Evolutionary conservation across 2,113 vertebrate species (phyloP).

Genomic region (Gobiocypris rarus): DNA sequence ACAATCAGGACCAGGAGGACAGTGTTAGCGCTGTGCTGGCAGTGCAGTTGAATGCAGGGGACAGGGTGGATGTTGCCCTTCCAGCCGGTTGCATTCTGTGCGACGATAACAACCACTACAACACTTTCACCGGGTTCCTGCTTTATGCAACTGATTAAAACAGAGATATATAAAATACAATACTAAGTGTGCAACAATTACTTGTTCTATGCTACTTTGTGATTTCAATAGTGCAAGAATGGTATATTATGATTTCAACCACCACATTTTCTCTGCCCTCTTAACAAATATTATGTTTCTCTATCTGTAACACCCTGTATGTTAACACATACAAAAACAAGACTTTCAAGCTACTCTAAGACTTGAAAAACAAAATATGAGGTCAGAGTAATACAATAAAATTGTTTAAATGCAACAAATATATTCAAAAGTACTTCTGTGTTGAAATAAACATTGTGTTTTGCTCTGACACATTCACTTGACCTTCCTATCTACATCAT

Average conservation of each 20-base stretch:
- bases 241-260: not conserved
- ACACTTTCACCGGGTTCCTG: slow-evolving; percentile 76
- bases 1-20: slow-evolving; percentile 69
- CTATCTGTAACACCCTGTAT: not conserved
- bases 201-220: not conserved
- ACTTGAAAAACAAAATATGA: not conserved
- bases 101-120: slow-evolving; percentile 66
- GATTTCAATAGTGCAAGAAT: not conserved
- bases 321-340: not conserved
- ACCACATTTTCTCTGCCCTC: not conserved
- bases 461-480: not conserved
- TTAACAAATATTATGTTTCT: not conserved
- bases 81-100: slow-evolving; percentile 62
- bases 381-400: not conserved
- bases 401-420: not conserved
- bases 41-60: slow-evolving; percentile 59
- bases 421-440: not conserved
- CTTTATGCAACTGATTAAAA: slow-evolving; percentile 68
- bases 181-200: not conserved
- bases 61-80: slow-evolving; percentile 63
- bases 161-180: not conserved
- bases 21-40: slow-evolving; percentile 59
- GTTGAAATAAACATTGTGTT: not conserved
- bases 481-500: not conserved
- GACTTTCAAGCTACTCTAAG: not conserved